Evolutionary conservation across 2,888 invertebrate species (phyloP).

Genomic region (Phrixothrix hirtus): DNA sequence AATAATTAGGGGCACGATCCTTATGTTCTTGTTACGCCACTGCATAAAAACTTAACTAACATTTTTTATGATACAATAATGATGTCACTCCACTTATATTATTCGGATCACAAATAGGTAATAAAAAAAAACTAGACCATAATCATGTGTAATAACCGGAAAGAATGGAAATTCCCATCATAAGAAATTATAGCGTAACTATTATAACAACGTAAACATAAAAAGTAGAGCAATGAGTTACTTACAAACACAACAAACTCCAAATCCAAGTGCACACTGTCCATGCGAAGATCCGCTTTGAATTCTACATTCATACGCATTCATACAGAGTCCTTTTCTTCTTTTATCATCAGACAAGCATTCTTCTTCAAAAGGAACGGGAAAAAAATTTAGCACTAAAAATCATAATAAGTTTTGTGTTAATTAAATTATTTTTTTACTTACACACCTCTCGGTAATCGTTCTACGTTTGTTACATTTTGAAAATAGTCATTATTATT

Average conservation of each 20-base stretch:
- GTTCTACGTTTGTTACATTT: constrained; percentile 15
- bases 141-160: too few species aligned
- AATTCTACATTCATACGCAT: constrained; percentile 81
- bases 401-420: background rate
- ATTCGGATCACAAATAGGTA: too few species aligned
- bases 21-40: too few species aligned
- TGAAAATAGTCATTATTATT: background rate
- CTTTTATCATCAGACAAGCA: constrained; percentile 73
- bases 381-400: constrained; percentile 79
- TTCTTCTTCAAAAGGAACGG: constrained; percentile 80
- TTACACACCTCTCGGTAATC: constrained; percentile 42
- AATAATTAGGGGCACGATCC: too few species aligned
- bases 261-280: constrained; percentile 80
- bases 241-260: constrained; percentile 86
- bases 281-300: constrained; percentile 73
- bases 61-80: too few species aligned
- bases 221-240: constrained; percentile 39
- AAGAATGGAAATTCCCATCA: too few species aligned
- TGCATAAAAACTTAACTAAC: too few species aligned
- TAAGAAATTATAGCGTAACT: too few species aligned
- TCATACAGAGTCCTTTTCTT: constrained; percentile 76
- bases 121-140: too few species aligned
- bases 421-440: constrained; percentile 2
- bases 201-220: background rate
- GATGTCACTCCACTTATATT: too few species aligned